Conservation (phyloP, 1,140 invertebrate genomes). For the Neodiprion lecontei region DNA sequence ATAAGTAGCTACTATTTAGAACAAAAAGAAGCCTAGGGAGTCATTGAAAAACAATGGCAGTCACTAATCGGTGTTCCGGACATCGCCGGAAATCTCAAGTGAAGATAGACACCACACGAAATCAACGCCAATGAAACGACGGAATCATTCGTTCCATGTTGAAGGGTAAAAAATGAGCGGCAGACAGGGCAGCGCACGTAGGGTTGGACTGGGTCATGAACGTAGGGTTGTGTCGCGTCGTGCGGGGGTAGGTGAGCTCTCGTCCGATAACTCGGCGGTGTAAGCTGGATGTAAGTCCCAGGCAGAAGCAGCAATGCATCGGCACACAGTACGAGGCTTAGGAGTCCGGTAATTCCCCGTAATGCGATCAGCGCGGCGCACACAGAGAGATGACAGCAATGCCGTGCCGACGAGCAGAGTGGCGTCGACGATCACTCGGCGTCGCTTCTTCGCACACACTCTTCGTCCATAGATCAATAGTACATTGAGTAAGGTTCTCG, state of each 20-base stretch:
- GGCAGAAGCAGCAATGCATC: constrained; percentile 33
- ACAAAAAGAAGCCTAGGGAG: too few species aligned
- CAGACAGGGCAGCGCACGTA: too few species aligned
- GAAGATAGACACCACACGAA: not conserved
- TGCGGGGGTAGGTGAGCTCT: not conserved
- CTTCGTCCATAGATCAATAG: not conserved
- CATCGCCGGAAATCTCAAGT: too few species aligned
- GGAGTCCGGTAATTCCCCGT: constrained; percentile 54
- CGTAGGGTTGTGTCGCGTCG: too few species aligned
- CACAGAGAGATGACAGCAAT: not conserved
- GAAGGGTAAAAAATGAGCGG: too few species aligned
- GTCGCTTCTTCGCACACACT: not conserved
- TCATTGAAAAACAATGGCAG: too few species aligned
- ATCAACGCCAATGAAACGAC: not conserved
- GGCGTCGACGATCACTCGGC: not conserved
- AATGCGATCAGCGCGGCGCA: constrained; percentile 55
- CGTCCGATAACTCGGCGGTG: not conserved
- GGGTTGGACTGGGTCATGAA: not conserved
- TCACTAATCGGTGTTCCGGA: too few species aligned
- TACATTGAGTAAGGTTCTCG: not conserved
- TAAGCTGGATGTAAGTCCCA: constrained; percentile 49
- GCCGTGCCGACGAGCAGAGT: not conserved
- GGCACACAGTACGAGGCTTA: constrained; percentile 44
- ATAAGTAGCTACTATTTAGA: too few species aligned
- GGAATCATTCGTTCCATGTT: too few species aligned